Base-by-base conservation (phyloP, 1,140 invertebrate species). In the Aphaenogaster floridana region DNA sequence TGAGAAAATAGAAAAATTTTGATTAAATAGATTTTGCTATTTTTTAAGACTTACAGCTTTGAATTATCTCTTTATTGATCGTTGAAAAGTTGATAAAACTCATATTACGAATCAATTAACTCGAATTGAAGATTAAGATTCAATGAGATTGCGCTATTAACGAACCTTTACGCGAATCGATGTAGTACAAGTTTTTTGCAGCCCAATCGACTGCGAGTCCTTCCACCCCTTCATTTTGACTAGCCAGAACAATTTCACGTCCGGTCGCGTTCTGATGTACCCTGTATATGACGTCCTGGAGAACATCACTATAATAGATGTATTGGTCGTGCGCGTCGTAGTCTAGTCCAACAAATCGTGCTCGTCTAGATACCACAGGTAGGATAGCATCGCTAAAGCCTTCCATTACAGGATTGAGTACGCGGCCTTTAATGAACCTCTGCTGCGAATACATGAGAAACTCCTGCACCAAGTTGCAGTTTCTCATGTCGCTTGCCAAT, bases 381-480 rank as follows among this genome's bases (percentile, higher is more conserved):
- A 98, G 93, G 21, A 99, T 99, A 2, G 99, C 99, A 94, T 99
- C 99, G 88, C 97, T 98, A 92, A 99, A 99, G 0, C 98, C 98
- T 94, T 98, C 97, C 61, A 98, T 97, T 0, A 99, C 97, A 0
- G 98, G 98, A 90, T 99, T 97, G 34, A 99, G 94, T 0, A 99
- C 98, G 94, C 99, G 98, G 34, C 99, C 99, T 93, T 99, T 98
- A 83, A 99, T 99, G 91, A 99, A 99, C 87, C 99, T 97, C 92
- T 99, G 99, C 91, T 99, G 99, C 0, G 99, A 99, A 94, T 99
- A 99, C 96, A 99, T 97, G 0, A 99, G 96, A 93, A 99, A 99
- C 91, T 99, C 98, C 52, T 97, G 96, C 0, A 99, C 97, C 28
- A 97, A 94, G 91, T 97, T 97, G 94, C 99, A 99, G 92, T 98